phyloP scores from a whole-genome alignment of 2,113 vertebrate genomes.

The Indicator indicator region DNA sequence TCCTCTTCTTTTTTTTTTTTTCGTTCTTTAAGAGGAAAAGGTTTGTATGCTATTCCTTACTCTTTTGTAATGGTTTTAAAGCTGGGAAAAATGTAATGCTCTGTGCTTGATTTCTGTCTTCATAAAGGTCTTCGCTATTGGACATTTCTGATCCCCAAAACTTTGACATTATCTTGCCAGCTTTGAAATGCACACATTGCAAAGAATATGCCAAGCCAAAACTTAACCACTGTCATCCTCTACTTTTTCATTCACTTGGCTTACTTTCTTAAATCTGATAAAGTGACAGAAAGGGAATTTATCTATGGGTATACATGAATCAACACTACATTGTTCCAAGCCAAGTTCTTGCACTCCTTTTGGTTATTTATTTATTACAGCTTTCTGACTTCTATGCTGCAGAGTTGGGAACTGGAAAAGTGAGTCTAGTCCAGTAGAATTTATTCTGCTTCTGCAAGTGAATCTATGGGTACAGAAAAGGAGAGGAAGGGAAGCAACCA shows the following conservation, averaged over 20 bases:
- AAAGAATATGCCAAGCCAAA: background rate
- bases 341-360: background rate
- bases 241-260: background rate
- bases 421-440: background rate
- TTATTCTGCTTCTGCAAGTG: background rate
- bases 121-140: background rate
- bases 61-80: background rate
- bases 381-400: background rate
- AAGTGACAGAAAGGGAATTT: background rate
- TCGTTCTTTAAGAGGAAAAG: background rate
- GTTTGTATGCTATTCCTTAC: background rate
- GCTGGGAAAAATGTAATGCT: background rate
- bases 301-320: background rate
- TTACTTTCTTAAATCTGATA: slow-evolving; percentile 18
- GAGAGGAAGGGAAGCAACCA: background rate
- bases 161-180: background rate
- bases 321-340: background rate
- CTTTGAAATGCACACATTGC: background rate
- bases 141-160: background rate
- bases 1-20: background rate
- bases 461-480: background rate
- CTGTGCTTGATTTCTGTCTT: background rate
- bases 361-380: background rate
- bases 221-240: background rate
- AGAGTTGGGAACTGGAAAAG: background rate